Evolutionary conservation across 2,113 vertebrate genomes (phyloP).

Genomic region (Brevimyrus niger): DNA sequence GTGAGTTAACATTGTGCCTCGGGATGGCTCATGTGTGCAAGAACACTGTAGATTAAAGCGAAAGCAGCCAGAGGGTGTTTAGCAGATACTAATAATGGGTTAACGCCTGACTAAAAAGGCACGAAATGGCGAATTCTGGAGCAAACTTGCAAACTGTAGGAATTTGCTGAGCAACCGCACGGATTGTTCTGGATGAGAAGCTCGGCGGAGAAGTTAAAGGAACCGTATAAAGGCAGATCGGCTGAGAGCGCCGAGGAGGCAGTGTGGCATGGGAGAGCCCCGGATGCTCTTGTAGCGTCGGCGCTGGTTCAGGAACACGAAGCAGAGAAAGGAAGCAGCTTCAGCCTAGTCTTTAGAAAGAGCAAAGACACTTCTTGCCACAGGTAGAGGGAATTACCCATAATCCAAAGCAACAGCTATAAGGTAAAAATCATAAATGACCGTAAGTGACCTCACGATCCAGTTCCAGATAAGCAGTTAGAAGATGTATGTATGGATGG

Average conservation of each 20-base stretch:
- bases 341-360: neutral
- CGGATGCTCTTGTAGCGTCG: neutral
- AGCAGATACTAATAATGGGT: neutral
- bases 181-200: neutral
- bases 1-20: neutral
- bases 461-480: neutral
- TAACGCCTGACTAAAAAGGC: neutral
- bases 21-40: neutral
- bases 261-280: neutral
- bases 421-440: neutral
- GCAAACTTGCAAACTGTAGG: neutral
- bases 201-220: neutral
- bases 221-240: neutral
- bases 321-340: neutral
- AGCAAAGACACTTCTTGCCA: neutral
- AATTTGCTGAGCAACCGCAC: neutral
- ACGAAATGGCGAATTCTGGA: neutral
- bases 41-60: neutral
- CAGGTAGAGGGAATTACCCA: neutral
- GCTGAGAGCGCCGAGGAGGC: neutral
- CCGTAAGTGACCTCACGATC: neutral
- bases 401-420: neutral
- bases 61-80: neutral
- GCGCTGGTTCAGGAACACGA: neutral
- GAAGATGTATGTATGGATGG: neutral